These are phyloP conservation scores for Typhlomys cinereus DNA, from an alignment of 2,113 vertebrate species.

Conservation along the genomic window DNA sequence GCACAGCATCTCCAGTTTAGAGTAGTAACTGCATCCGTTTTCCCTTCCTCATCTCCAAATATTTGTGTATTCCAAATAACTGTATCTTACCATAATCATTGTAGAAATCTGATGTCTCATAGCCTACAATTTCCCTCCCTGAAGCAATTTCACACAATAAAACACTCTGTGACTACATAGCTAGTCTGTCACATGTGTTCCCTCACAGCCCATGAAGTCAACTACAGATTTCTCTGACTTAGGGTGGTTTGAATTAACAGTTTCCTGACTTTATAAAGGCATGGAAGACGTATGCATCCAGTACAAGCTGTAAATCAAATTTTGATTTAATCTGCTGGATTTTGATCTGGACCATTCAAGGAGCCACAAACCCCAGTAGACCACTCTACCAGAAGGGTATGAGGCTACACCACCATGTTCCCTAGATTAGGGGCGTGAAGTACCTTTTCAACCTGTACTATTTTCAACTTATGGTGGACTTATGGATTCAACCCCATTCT, in stretches of 20 bases:
- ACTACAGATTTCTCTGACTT: not conserved
- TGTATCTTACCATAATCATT: not conserved
- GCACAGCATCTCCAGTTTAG: constrained; percentile 9
- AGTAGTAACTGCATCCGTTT: not conserved
- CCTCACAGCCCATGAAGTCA: not conserved
- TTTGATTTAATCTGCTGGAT: constrained; percentile 2
- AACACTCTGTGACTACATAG: not conserved
- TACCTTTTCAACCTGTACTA: not conserved
- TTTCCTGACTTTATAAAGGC: not conserved
- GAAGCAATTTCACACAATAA: not conserved
- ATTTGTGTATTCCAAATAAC: not conserved
- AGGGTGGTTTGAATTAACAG: not conserved
- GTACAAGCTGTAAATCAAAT: not conserved
- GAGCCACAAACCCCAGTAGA: no score
- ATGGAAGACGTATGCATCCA: not conserved
- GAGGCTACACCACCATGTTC: not conserved
- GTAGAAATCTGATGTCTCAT: not conserved
- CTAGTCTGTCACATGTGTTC: not conserved
- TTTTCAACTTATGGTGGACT: not conserved
- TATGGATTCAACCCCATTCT: not conserved
- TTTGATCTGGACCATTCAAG: not conserved
- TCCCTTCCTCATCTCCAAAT: constrained; percentile 14
- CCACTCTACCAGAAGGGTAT: not conserved
- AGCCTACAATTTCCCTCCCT: not conserved
- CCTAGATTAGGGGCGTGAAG: not conserved